phyloP scores from a whole-genome alignment of 2,797 vertebrate species.

The Amazonetta brasiliensis region DNA sequence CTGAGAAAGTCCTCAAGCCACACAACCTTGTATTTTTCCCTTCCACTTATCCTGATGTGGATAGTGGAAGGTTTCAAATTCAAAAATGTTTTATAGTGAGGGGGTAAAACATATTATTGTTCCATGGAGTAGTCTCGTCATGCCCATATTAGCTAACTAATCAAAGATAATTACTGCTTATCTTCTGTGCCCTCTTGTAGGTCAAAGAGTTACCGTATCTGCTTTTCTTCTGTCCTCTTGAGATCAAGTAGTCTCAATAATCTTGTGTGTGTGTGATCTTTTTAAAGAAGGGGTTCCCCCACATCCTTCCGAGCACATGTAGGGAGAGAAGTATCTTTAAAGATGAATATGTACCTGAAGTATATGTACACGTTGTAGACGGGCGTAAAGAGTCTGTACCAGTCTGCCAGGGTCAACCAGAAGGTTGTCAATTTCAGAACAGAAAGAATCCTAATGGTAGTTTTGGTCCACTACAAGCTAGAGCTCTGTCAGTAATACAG shows the following conservation, averaged over 20 bases:
- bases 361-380: not conserved
- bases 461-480: not conserved
- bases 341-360: no score
- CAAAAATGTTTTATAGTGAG: not conserved
- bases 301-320: not conserved
- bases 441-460: not conserved
- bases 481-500: not conserved
- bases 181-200: not conserved
- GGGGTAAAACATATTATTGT: not conserved
- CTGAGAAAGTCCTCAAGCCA: not conserved
- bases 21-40: rapidly evolving
- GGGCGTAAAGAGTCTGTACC: not conserved
- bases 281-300: not conserved
- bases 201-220: not conserved
- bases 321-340: not conserved
- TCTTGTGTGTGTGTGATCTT: not conserved
- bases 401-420: not conserved
- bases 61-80: not conserved
- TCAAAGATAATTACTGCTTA: not conserved
- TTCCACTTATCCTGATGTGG: not conserved
- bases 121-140: not conserved
- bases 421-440: not conserved
- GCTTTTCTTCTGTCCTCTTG: not conserved
- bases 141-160: not conserved
- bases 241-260: not conserved